Evolutionary conservation across 1,140 invertebrate genomes (phyloP).

Genomic region (Schlechtendalia chinensis): DNA sequence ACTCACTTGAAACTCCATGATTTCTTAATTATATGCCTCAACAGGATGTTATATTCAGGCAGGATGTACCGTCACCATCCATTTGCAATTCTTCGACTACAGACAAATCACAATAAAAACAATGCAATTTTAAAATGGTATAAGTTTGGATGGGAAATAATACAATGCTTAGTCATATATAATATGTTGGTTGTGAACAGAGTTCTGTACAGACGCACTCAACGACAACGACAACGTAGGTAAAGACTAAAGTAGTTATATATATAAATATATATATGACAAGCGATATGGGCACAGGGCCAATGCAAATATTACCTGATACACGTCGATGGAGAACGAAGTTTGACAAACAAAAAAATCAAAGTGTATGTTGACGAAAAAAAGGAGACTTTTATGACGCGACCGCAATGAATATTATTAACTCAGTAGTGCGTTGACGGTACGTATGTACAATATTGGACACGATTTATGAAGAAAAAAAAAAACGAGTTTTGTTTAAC

Average conservation of each 20-base stretch:
- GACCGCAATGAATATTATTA: background rate
- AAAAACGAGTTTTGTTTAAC: too few relatives aligned
- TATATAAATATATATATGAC: slow-evolving; percentile 5
- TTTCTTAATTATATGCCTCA: slow-evolving; percentile 3
- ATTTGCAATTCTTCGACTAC: background rate
- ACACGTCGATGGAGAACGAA: background rate
- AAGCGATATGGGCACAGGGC: background rate
- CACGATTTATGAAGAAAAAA: too few relatives aligned
- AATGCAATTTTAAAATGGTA: background rate
- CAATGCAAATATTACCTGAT: slow-evolving; percentile 16
- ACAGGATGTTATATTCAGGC: slow-evolving; percentile 20
- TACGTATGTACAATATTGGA: background rate
- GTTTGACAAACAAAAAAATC: background rate
- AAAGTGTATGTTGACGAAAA: too few relatives aligned
- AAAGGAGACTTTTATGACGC: too few relatives aligned
- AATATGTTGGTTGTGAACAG: background rate
- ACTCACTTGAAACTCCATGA: slow-evolving; percentile 42
- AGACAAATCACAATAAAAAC: background rate
- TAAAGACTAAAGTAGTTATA: background rate
- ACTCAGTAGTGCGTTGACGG: background rate
- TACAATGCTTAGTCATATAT: background rate
- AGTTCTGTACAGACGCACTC: too few relatives aligned
- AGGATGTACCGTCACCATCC: background rate
- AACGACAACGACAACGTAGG: too few relatives aligned
- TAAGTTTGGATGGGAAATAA: too few relatives aligned